Evolutionary conservation across 2,797 vertebrate species (phyloP).

Genomic region (Xiphophorus birchmanni): DNA sequence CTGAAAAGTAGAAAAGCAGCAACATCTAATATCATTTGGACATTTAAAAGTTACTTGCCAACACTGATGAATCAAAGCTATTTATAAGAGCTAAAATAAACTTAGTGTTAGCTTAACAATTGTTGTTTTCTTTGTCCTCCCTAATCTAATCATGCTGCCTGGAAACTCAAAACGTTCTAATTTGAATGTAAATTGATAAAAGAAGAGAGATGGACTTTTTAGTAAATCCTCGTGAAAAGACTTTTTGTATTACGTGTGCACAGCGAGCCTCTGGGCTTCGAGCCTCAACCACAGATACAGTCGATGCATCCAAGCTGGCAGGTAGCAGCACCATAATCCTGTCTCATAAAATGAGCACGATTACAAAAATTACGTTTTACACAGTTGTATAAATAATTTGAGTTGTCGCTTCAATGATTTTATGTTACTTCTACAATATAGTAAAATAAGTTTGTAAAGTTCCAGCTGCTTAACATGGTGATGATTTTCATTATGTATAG

Average conservation of each 20-base stretch:
- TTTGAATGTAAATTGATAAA: not conserved
- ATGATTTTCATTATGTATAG: not conserved
- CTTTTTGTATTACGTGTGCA: not conserved
- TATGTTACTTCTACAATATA: not conserved
- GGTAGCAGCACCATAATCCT: not conserved
- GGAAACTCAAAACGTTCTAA: not conserved
- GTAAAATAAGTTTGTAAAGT: not conserved
- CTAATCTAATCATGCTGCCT: not conserved
- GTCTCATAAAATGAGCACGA: not conserved
- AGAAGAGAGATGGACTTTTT: not conserved
- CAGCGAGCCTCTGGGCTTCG: not conserved
- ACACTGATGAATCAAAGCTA: not conserved
- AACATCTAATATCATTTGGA: not conserved
- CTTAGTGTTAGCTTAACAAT: not conserved
- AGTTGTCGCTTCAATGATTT: not conserved
- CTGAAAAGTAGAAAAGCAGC: not conserved
- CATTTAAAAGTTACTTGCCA: not conserved
- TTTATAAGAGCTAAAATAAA: not conserved
- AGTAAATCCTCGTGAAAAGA: not conserved
- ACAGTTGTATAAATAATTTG: not conserved
- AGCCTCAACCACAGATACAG: not conserved
- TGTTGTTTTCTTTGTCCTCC: not conserved
- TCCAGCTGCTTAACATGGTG: not conserved
- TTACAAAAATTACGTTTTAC: not conserved
- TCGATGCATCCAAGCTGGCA: not conserved